Conservation (phyloP, 2,888 invertebrate genomes). For the Melinaea marsaeus region DNA sequence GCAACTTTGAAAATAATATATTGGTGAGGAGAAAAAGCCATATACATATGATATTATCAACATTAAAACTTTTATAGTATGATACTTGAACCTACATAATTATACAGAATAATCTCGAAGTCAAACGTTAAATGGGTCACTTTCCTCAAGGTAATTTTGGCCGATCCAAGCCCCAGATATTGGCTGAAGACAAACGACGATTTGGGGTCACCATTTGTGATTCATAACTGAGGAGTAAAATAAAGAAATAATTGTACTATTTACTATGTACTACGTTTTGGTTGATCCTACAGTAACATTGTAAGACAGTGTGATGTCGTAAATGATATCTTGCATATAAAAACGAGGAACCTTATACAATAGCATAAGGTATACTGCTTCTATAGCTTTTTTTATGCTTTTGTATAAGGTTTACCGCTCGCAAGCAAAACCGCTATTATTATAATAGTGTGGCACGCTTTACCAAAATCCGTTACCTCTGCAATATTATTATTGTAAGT, state of each 20-base stretch:
- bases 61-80: constrained; percentile 4
- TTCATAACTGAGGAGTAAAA: not conserved
- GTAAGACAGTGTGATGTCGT: not conserved
- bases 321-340: not conserved
- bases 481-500: too few species aligned
- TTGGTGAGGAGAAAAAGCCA: too few species aligned
- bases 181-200: constrained; percentile 20
- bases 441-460: too few species aligned
- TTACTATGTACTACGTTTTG: not conserved
- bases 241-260: too few species aligned
- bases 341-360: too few species aligned
- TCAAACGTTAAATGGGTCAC: constrained; percentile 16
- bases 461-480: too few species aligned
- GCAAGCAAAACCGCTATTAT: too few species aligned
- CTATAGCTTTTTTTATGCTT: too few species aligned
- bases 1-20: too few species aligned
- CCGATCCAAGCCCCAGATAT: constrained; percentile 22
- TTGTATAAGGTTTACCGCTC: too few species aligned
- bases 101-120: constrained; percentile 10
- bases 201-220: constrained; percentile 6
- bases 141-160: constrained; percentile 15
- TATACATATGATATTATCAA: not conserved
- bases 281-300: not conserved
- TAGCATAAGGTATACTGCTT: too few species aligned
- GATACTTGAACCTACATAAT: constrained; percentile 7